phyloP scores from a whole-genome alignment of 2,888 invertebrate species.

The Biston stratarius region DNA sequence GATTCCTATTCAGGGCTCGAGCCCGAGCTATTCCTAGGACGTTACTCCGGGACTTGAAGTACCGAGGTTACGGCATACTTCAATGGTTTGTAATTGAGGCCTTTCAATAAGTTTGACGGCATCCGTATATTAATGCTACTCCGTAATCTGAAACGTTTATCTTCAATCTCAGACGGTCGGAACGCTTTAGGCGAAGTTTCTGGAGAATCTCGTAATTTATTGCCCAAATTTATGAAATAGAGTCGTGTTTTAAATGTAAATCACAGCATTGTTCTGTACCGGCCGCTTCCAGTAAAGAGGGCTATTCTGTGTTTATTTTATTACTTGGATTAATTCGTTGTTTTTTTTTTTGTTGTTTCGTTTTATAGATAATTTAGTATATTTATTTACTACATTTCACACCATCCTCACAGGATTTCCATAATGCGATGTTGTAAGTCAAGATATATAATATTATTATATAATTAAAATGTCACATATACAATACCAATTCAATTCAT shows the following conservation, averaged over 20 bases:
- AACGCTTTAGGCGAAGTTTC: constrained; percentile 18
- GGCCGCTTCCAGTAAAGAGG: constrained; percentile 5
- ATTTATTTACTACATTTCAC: too few species aligned
- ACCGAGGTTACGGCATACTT: constrained; percentile 10
- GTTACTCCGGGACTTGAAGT: background rate
- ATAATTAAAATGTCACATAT: too few species aligned
- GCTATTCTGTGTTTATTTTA: background rate
- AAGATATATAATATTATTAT: too few species aligned
- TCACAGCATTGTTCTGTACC: constrained; percentile 9
- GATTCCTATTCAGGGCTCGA: constrained; percentile 1
- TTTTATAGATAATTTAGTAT: background rate
- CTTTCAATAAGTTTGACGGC: constrained; percentile 20
- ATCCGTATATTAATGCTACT: constrained; percentile 20
- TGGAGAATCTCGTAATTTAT: constrained; percentile 16
- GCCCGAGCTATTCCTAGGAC: constrained; percentile 1
- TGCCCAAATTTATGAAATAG: constrained; percentile 24
- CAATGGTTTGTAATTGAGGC: constrained; percentile 23
- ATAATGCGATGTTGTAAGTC: too few species aligned
- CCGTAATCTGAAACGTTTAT: constrained; percentile 21
- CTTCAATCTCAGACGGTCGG: constrained; percentile 18
- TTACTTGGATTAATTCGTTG: background rate
- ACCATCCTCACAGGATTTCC: too few species aligned
- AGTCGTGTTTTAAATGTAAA: constrained; percentile 23
- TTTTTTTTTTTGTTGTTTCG: background rate
- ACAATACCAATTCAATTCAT: too few species aligned